These are phyloP conservation scores for Macrosoma leucophasiata DNA, from an alignment of 2,888 invertebrate genomes.

Conservation along the genomic window DNA sequence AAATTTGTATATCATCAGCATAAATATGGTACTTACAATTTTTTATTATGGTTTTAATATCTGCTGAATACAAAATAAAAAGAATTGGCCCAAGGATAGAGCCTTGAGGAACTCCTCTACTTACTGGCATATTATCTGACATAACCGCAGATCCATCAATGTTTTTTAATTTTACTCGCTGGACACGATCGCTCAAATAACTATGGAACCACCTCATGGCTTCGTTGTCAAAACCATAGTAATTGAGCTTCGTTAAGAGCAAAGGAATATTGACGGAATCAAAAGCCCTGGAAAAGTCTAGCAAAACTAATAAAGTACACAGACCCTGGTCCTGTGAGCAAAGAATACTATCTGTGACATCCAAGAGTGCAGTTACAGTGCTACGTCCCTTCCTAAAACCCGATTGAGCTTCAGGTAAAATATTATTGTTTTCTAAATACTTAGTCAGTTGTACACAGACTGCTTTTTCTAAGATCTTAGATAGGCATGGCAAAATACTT, in stretches of 20 bases:
- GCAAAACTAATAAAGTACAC: not conserved
- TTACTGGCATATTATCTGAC: not conserved
- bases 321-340: not conserved
- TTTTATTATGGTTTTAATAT: not conserved
- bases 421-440: too few species aligned
- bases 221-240: constrained; percentile 1
- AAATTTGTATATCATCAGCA: constrained; percentile 2
- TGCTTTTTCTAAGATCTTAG: too few species aligned
- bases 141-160: not conserved
- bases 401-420: too few species aligned
- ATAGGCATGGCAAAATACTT: too few species aligned
- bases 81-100: constrained; percentile 1
- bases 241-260: not conserved
- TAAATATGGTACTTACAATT: constrained; percentile 4
- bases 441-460: too few species aligned
- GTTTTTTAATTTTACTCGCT: not conserved
- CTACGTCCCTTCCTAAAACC: constrained; percentile 4
- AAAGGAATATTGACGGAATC: not conserved
- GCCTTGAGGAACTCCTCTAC: constrained; percentile 3
- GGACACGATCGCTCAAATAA: not conserved
- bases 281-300: constrained; percentile 2
- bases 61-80: constrained; percentile 3
- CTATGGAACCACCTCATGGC: constrained; percentile 1
- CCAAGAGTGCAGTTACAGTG: not conserved
- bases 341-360: constrained; percentile 2